Conservation (phyloP, 2,888 invertebrate genomes). For the Smittia sp. region DNA sequence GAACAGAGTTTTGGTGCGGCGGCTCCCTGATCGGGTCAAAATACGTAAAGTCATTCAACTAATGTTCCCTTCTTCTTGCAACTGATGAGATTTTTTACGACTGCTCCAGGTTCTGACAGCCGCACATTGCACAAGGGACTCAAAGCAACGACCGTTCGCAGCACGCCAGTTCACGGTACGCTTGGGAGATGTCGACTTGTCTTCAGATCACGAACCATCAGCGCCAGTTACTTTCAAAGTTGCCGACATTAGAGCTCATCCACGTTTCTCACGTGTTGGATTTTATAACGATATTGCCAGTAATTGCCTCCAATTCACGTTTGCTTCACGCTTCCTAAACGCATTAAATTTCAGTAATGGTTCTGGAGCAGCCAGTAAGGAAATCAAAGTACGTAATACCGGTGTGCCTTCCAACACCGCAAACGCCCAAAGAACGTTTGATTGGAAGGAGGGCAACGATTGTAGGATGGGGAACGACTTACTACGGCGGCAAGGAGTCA, state of each 20-base stretch:
- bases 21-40: constrained; percentile 79
- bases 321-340: constrained; percentile 62
- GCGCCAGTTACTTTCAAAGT: constrained; percentile 77
- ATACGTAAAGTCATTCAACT: constrained; percentile 54
- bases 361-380: constrained; percentile 63
- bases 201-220: constrained; percentile 80
- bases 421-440: constrained; percentile 51
- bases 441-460: constrained; percentile 43
- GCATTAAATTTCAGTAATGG: constrained; percentile 50
- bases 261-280: constrained; percentile 82
- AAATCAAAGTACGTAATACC: constrained; percentile 84
- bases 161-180: constrained; percentile 86
- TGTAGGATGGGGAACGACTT: constrained; percentile 87
- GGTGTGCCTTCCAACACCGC: constrained; percentile 72
- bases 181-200: constrained; percentile 83
- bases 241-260: constrained; percentile 75
- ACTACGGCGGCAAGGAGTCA: constrained; percentile 86
- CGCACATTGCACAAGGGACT: constrained; percentile 90
- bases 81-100: neutral
- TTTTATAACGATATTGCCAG: constrained; percentile 90
- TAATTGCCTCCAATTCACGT: neutral
- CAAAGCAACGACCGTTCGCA: constrained; percentile 85
- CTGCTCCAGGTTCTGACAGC: constrained; percentile 64
- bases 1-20: constrained; percentile 92
- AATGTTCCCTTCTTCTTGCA: constrained; percentile 48